Percentiles rank a stretch among this genome's conserved stretches.
Evolutionary conservation across 1,140 invertebrate genomes (phyloP).

Genomic region (Carcinoscorpius rotundicauda): DNA sequence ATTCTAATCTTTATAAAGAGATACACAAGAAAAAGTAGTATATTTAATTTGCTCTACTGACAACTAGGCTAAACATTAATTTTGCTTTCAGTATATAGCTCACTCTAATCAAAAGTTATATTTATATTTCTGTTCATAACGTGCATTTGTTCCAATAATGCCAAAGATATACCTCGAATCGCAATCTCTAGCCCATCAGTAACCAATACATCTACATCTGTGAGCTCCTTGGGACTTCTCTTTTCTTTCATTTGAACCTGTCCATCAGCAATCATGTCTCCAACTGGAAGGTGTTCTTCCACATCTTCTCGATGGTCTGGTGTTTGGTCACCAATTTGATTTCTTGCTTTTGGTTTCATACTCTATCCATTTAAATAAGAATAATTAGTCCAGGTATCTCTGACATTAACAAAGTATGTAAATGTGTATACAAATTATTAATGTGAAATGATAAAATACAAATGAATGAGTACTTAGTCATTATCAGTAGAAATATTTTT

Average conservation of each 20-base stretch:
- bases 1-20: neutral
- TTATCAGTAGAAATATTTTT: no score
- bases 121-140: neutral
- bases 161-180: slow-evolving; percentile 54
- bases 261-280: slow-evolving; percentile 57
- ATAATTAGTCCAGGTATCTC: no score
- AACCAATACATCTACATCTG: slow-evolving; percentile 65
- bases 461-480: no score
- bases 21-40: neutral
- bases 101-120: neutral
- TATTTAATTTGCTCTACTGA: neutral
- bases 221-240: slow-evolving; percentile 60
- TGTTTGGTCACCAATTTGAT: slow-evolving; percentile 75
- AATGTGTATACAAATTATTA: no score
- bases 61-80: neutral
- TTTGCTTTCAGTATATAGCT: neutral
- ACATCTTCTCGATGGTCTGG: slow-evolving; percentile 43
- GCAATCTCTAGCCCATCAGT: slow-evolving; percentile 83
- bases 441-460: no score
- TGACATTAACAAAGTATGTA: no score
- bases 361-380: no score
- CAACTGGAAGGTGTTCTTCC: slow-evolving; percentile 41
- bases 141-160: no score
- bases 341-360: slow-evolving; percentile 61
- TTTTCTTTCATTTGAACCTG: slow-evolving; percentile 58